A percentile compares a stretch with the other conserved stretches of the same genome.
phyloP scores from a whole-genome alignment of 2,888 invertebrate species.

The Himalopsyche kuldschensis region DNA sequence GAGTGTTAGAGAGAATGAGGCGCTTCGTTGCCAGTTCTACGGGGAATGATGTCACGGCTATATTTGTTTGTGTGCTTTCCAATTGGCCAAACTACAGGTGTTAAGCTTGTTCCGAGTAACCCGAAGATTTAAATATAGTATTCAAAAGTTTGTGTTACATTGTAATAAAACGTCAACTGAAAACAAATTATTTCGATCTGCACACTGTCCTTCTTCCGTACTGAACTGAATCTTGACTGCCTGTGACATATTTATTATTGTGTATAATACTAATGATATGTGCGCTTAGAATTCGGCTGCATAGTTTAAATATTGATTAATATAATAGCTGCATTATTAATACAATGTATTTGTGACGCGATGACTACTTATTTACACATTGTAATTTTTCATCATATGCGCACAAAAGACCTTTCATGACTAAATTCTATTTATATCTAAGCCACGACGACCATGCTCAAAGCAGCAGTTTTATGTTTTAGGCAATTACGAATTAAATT shows the following conservation, averaged over 20 bases:
- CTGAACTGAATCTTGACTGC: too few relatives aligned
- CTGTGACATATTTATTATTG: too few relatives aligned
- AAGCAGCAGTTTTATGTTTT: not conserved
- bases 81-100: slow-evolving; percentile 14
- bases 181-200: too few relatives aligned
- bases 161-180: too few relatives aligned
- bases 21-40: not conserved
- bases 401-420: not conserved
- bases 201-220: too few relatives aligned
- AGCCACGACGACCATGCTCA: not conserved
- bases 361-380: not conserved
- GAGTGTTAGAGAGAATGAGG: not conserved
- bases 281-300: too few relatives aligned
- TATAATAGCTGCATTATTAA: too few relatives aligned
- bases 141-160: too few relatives aligned
- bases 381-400: not conserved
- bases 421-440: not conserved
- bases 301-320: too few relatives aligned
- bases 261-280: too few relatives aligned
- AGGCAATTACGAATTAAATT: not conserved
- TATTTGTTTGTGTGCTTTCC: slow-evolving; percentile 8
- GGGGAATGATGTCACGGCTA: slow-evolving; percentile 29
- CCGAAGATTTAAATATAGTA: not conserved
- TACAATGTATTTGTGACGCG: too few relatives aligned
- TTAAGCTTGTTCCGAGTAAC: not conserved